Evolutionary conservation across 2,113 vertebrate species (phyloP).

Genomic region (Laticauda colubrina): DNA sequence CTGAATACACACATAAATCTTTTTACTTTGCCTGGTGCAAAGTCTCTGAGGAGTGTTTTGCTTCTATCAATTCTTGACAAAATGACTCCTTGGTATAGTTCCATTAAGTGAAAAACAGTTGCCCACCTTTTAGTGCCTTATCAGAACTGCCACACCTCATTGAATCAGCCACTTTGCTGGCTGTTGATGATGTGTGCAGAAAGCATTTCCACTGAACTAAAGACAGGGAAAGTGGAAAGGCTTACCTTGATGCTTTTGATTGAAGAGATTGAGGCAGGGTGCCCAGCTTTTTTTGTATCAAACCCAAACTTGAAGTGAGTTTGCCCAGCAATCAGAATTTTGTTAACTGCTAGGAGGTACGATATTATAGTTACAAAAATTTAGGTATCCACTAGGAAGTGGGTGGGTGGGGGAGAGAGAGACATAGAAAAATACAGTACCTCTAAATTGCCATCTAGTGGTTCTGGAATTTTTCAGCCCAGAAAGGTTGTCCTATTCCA

Average conservation of each 20-base stretch:
- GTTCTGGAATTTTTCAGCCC: not conserved
- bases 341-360: not conserved
- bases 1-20: not conserved
- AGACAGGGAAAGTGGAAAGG: not conserved
- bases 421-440: not conserved
- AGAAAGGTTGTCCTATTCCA: not conserved
- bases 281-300: not conserved
- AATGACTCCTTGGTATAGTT: not conserved
- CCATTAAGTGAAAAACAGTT: not conserved
- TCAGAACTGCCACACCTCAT: not conserved
- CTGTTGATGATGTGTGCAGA: not conserved
- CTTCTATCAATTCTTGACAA: not conserved
- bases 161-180: not conserved
- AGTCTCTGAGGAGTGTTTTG: not conserved
- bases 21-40: not conserved
- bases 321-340: not conserved
- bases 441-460: not conserved
- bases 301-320: not conserved
- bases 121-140: not conserved
- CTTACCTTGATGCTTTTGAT: not conserved
- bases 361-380: not conserved
- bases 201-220: not conserved
- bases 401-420: not conserved
- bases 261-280: not conserved
- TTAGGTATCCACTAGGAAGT: not conserved